A percentile compares a stretch with the other conserved stretches of the same genome.
Conservation (phyloP, 2,888 invertebrate species). For the Eilema depressum region DNA sequence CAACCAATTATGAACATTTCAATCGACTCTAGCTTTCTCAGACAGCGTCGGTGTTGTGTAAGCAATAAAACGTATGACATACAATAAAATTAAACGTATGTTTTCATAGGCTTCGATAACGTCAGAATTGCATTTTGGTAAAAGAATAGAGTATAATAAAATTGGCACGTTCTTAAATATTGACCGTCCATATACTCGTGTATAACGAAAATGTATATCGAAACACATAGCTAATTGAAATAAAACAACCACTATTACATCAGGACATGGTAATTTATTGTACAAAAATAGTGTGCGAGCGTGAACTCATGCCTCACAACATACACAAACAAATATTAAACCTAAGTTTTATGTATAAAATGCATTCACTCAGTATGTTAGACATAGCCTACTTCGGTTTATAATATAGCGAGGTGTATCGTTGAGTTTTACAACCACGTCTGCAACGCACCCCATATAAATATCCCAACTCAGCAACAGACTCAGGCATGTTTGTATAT, state of each 20-base stretch:
- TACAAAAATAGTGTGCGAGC: constrained; percentile 87
- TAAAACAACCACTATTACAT: constrained; percentile 78
- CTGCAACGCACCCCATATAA: constrained; percentile 63
- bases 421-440: constrained; percentile 83
- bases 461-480: constrained; percentile 70
- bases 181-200: constrained; percentile 29
- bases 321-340: constrained; percentile 84
- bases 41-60: constrained; percentile 24
- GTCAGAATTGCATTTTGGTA: constrained; percentile 16
- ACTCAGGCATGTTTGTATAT: constrained; percentile 58
- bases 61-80: not conserved
- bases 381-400: constrained; percentile 83
- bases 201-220: constrained; percentile 37
- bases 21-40: constrained; percentile 33
- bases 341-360: constrained; percentile 84
- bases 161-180: constrained; percentile 20
- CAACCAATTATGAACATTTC: constrained; percentile 28
- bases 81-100: constrained; percentile 13
- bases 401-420: constrained; percentile 78
- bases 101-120: constrained; percentile 14
- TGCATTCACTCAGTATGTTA: constrained; percentile 85
- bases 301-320: constrained; percentile 84
- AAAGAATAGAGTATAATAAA: constrained; percentile 27
- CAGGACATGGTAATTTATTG: constrained; percentile 86
- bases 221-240: constrained; percentile 59